These are phyloP conservation scores for Siniperca undulata DNA, from an alignment of 2,797 vertebrate species.

Conservation along the genomic window DNA sequence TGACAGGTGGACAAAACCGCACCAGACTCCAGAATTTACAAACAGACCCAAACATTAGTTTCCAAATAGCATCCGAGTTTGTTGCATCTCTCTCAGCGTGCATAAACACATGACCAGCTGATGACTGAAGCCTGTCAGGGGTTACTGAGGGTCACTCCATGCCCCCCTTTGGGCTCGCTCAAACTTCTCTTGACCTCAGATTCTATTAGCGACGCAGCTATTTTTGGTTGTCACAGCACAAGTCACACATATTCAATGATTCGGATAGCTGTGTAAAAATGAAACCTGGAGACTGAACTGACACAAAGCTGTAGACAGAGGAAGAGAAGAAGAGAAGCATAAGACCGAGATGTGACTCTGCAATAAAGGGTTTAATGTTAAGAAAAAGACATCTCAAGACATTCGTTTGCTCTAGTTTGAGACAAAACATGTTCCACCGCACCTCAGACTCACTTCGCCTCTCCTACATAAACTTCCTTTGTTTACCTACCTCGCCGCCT, in stretches of 20 bases:
- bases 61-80: background rate
- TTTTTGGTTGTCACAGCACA: background rate
- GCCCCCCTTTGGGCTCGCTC: background rate
- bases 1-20: background rate
- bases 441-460: slow-evolving; percentile 27
- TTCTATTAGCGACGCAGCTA: background rate
- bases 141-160: background rate
- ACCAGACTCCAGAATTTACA: background rate
- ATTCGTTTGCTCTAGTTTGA: background rate
- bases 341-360: background rate
- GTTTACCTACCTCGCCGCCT: slow-evolving; percentile 44
- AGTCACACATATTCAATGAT: slow-evolving; percentile 12
- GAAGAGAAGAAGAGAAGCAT: background rate
- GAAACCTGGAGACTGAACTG: background rate
- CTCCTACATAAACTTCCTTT: slow-evolving; percentile 30
- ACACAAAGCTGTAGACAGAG: background rate
- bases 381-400: background rate
- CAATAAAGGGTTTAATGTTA: background rate
- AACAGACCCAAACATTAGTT: background rate
- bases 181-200: slow-evolving; percentile 22
- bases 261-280: slow-evolving; percentile 3
- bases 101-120: background rate
- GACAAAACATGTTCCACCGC: slow-evolving; percentile 25
- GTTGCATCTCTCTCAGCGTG: background rate
- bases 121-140: background rate